A percentile compares a stretch with the other conserved stretches of the same genome.
Conservation (phyloP, 2,888 invertebrate species). For the Melanotus villosus region DNA sequence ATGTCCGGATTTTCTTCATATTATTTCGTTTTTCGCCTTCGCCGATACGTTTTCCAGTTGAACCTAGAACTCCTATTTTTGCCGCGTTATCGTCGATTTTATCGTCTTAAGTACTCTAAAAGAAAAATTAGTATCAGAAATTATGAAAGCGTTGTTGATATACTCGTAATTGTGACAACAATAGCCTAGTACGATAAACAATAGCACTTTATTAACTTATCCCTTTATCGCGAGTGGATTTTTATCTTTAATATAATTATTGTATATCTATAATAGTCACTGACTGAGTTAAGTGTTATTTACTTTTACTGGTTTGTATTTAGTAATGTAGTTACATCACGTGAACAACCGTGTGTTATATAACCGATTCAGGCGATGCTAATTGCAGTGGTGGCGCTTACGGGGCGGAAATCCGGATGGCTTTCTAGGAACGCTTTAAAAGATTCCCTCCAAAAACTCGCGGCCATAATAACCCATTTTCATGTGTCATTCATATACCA, state of each 20-base stretch:
- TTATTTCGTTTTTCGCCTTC: neutral
- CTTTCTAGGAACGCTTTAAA: neutral
- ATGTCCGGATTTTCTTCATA: conserved; percentile 19
- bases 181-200: conserved; percentile 36
- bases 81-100: conserved; percentile 14
- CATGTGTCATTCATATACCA: neutral
- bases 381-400: conserved; percentile 16
- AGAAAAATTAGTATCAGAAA: conserved; percentile 31
- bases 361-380: conserved; percentile 14
- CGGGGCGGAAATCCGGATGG: neutral
- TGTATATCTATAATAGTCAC: conserved; percentile 34
- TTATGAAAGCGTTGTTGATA: conserved; percentile 39
- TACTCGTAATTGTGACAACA: conserved; percentile 36
- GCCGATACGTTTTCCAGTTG: neutral
- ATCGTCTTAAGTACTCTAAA: conserved; percentile 26
- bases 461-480: neutral
- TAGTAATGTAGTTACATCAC: conserved; percentile 17
- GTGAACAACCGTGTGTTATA: conserved; percentile 26
- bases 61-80: neutral
- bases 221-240: conserved; percentile 35
- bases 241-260: conserved; percentile 27
- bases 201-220: conserved; percentile 35
- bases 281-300: conserved; percentile 39
- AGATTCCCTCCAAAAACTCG: neutral
- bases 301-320: conserved; percentile 20